Conservation (phyloP, 2,888 invertebrate genomes). For the Zhuqinia jingwanae region DNA sequence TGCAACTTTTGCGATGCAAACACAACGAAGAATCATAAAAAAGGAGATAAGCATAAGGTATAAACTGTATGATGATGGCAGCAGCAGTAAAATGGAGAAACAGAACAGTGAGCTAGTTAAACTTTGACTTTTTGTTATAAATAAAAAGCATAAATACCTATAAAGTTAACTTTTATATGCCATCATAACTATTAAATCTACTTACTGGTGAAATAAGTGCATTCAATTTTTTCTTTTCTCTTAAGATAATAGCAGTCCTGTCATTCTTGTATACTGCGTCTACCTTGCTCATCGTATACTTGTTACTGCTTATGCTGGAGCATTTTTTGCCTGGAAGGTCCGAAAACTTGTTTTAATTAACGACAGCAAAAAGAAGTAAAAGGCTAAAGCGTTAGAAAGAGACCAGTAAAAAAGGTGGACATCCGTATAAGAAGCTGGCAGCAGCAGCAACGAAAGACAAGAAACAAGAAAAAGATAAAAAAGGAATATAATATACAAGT, state of each 20-base stretch:
- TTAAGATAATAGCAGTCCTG: constrained; percentile 36
- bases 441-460: neutral
- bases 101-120: constrained; percentile 42
- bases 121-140: neutral
- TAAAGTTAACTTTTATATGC: constrained; percentile 6
- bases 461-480: constrained; percentile 20
- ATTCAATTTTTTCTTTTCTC: constrained; percentile 26
- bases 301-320: constrained; percentile 60
- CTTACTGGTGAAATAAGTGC: constrained; percentile 41
- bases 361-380: constrained; percentile 41
- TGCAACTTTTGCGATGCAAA: constrained; percentile 28
- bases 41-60: neutral
- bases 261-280: constrained; percentile 28
- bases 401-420: constrained; percentile 34
- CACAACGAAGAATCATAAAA: constrained; percentile 50
- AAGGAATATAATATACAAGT: constrained; percentile 6
- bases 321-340: constrained; percentile 70
- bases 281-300: constrained; percentile 26
- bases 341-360: constrained; percentile 72
- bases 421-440: constrained; percentile 25
- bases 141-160: neutral
- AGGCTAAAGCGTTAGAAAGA: constrained; percentile 51
- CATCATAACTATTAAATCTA: neutral
- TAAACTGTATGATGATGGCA: neutral
- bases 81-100: constrained; percentile 57